Percentiles rank a stretch among this genome's conserved stretches.
These are phyloP conservation scores for Nerophis lumbriciformis DNA, from an alignment of 2,113 vertebrate species.

Conservation along the genomic window DNA sequence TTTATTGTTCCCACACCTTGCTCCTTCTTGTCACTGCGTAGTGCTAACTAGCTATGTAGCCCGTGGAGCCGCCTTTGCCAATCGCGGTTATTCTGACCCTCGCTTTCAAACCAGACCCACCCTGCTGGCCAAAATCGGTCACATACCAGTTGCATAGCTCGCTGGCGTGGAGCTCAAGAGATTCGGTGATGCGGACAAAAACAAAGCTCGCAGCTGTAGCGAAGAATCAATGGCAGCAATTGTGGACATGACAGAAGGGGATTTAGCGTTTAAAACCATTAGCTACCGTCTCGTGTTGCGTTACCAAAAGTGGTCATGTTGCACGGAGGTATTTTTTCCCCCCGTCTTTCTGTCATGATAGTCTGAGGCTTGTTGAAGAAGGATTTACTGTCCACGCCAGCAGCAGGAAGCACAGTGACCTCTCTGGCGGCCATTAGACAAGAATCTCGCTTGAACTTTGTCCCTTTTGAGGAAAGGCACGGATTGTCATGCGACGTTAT, in stretches of 20 bases:
- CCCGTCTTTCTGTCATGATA: slow-evolving; percentile 6
- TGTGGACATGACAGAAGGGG: slow-evolving; percentile 49
- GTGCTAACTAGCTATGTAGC: slow-evolving; percentile 34
- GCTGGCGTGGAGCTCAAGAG: slow-evolving; percentile 46
- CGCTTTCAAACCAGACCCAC: slow-evolving; percentile 42
- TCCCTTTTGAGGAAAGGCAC: slow-evolving; percentile 34
- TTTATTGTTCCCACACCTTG: slow-evolving; percentile 59
- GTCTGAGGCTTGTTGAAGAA: slow-evolving; percentile 48
- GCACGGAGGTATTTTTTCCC: slow-evolving; percentile 46
- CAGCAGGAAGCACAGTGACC: slow-evolving; percentile 44
- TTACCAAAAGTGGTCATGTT: slow-evolving; percentile 26
- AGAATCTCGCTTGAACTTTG: slow-evolving; percentile 35
- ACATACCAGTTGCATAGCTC: slow-evolving; percentile 55
- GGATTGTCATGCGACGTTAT: slow-evolving; percentile 48
- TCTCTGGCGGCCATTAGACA: slow-evolving; percentile 55
- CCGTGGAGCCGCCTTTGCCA: slow-evolving; percentile 39
- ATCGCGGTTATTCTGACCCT: slow-evolving; percentile 38
- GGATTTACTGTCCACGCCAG: slow-evolving; percentile 59
- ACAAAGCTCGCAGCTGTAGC: slow-evolving; percentile 57
- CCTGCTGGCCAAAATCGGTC: slow-evolving; percentile 10
- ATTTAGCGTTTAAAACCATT: slow-evolving; percentile 60
- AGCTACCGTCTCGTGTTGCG: slow-evolving; percentile 49
- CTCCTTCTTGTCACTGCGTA: slow-evolving; percentile 29
- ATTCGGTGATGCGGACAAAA: slow-evolving; percentile 48
- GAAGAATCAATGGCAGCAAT: slow-evolving; percentile 38